Evolutionary conservation across 1,140 invertebrate genomes (phyloP).

Genomic region (Gerris buenoi): DNA sequence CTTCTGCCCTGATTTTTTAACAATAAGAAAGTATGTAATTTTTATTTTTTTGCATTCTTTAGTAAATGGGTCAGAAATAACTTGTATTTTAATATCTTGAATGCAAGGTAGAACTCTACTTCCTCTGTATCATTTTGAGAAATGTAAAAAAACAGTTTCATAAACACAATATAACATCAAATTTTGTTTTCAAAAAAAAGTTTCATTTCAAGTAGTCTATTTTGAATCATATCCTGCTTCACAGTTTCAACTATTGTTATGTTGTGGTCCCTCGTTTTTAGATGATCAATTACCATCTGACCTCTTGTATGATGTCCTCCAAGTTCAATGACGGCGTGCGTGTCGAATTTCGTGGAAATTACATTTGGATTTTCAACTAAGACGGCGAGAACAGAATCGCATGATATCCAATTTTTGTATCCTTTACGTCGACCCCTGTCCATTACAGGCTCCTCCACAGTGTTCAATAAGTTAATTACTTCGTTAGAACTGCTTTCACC

Average conservation of each 20-base stretch:
- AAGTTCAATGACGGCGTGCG: constrained; percentile 11
- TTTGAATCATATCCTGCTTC: constrained; percentile 8
- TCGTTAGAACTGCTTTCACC: background rate
- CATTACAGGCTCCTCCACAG: constrained; percentile 12
- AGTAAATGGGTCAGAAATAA: too few relatives aligned
- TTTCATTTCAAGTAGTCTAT: background rate
- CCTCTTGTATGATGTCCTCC: constrained; percentile 35
- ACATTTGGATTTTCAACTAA: constrained; percentile 23
- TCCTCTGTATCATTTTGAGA: too few relatives aligned
- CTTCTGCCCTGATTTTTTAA: too few relatives aligned
- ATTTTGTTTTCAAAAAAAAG: too few relatives aligned
- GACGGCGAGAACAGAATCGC: constrained; percentile 14
- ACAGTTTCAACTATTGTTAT: constrained; percentile 36
- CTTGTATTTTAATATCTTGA: too few relatives aligned
- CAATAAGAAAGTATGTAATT: too few relatives aligned
- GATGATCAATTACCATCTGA: constrained; percentile 42
- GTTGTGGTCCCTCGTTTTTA: constrained; percentile 34
- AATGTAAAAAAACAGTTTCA: too few relatives aligned
- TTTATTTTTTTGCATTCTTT: too few relatives aligned
- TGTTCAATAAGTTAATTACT: constrained; percentile 5
- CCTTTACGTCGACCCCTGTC: constrained; percentile 3
- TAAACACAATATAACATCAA: too few relatives aligned
- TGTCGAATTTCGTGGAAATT: background rate
- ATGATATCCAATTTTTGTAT: constrained; percentile 9
- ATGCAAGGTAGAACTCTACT: too few relatives aligned